Conservation (phyloP, 2,888 invertebrate genomes). For the Cylindroiulus punctatus region DNA sequence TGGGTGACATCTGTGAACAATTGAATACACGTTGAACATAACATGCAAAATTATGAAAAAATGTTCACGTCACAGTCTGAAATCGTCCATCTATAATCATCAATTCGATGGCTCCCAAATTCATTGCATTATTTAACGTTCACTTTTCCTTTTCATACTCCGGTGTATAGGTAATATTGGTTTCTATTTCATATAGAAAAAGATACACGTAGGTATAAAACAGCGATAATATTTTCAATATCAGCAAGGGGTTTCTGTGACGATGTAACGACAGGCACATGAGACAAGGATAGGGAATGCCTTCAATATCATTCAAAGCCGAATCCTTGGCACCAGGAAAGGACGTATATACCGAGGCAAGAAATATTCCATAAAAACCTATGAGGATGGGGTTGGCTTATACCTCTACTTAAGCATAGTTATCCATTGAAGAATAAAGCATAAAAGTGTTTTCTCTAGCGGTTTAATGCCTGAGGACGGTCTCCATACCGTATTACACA, state of each 20-base stretch:
- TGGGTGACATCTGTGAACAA: neutral
- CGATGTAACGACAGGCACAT: neutral
- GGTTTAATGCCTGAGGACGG: slow-evolving; percentile 16
- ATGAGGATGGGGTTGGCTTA: neutral
- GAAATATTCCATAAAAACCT: neutral
- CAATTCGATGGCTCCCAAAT: slow-evolving; percentile 11
- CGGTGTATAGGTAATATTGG: neutral
- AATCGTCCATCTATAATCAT: no score
- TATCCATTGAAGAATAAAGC: neutral
- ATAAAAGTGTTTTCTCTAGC: slow-evolving; percentile 9
- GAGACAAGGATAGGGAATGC: slow-evolving; percentile 14
- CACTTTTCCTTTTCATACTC: slow-evolving; percentile 4
- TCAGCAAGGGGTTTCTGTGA: neutral
- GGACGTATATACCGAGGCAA: slow-evolving; percentile 7
- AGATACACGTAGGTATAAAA: neutral
- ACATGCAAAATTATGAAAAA: neutral
- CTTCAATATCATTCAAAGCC: neutral
- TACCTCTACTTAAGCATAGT: neutral
- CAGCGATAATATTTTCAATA: slow-evolving; percentile 21
- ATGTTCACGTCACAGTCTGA: no score
- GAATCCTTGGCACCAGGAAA: neutral
- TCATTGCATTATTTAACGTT: slow-evolving; percentile 28
- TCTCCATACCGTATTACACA: slow-evolving; percentile 22
- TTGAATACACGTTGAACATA: neutral
- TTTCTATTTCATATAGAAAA: slow-evolving; percentile 16